A percentile compares a stretch with the other conserved stretches of the same genome.
Evolutionary conservation across 2,888 invertebrate genomes (phyloP).

Genomic region (Chironomus tentans): DNA sequence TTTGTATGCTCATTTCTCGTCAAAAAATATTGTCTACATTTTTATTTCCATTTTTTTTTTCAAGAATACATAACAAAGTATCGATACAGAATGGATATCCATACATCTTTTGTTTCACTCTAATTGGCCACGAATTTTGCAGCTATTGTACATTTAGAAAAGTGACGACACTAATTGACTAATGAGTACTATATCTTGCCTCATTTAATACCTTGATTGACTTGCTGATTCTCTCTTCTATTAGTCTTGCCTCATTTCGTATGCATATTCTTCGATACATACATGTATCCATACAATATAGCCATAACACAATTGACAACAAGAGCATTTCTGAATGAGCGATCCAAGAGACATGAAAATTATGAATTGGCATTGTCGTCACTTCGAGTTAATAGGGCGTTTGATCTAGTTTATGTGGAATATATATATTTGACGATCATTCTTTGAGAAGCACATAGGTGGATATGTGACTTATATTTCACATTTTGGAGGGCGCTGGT

Average conservation of each 20-base stretch:
- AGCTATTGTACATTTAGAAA: neutral
- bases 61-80: no score
- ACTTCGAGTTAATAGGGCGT: conserved; percentile 19
- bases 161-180: conserved; percentile 17
- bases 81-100: no score
- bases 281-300: neutral
- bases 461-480: no score
- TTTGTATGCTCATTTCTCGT: neutral
- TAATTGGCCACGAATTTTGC: conserved; percentile 15
- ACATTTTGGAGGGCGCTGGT: conserved; percentile 7
- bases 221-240: neutral
- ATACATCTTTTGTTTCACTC: conserved; percentile 2
- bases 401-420: conserved; percentile 19
- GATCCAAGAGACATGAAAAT: neutral
- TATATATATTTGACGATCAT: neutral
- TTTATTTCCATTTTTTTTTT: no score
- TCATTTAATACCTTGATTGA: neutral
- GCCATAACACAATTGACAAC: neutral
- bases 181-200: neutral
- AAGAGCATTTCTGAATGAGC: neutral
- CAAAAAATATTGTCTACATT: neutral
- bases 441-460: neutral
- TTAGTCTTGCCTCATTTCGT: neutral
- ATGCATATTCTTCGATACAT: neutral
- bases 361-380: conserved; percentile 4